These are phyloP conservation scores for Zele albiditarsus DNA, from an alignment of 2,888 invertebrate species.

Conservation along the genomic window DNA sequence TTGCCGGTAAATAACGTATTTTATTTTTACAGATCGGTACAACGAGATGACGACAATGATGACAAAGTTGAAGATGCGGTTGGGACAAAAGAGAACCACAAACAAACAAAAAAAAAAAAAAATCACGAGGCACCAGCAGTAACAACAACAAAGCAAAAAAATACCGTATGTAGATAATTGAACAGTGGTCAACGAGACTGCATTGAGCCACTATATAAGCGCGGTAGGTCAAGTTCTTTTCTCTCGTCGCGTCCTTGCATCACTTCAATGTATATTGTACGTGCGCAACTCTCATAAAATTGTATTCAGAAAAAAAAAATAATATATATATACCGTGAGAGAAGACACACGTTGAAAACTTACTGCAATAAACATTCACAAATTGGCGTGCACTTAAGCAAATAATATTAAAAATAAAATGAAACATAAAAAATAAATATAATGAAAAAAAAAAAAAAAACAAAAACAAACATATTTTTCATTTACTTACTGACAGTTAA, in stretches of 20 bases:
- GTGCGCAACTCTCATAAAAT: neutral
- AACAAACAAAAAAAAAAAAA: neutral
- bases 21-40: conserved; percentile 60
- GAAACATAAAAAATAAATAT: neutral
- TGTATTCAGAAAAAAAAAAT: neutral
- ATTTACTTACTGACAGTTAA: conserved; percentile 7
- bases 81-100: neutral
- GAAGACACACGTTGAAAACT: conserved; percentile 26
- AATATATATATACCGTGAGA: conserved; percentile 34
- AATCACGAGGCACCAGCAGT: neutral
- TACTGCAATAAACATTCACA: conserved; percentile 46
- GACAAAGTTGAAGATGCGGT: conserved; percentile 1
- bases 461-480: neutral
- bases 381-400: conserved; percentile 50
- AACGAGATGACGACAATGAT: conserved; percentile 8
- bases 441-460: conserved; percentile 16
- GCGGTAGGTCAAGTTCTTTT: conserved; percentile 63
- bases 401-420: neutral
- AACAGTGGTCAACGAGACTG: neutral
- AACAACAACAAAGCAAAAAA: neutral
- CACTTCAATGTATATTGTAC: neutral
- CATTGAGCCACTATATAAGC: conserved; percentile 45
- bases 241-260: conserved; percentile 42
- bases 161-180: neutral
- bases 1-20: conserved; percentile 70